These are phyloP conservation scores for Anolis apletophallus DNA, from an alignment of 2,797 vertebrate genomes.

Conservation along the genomic window DNA sequence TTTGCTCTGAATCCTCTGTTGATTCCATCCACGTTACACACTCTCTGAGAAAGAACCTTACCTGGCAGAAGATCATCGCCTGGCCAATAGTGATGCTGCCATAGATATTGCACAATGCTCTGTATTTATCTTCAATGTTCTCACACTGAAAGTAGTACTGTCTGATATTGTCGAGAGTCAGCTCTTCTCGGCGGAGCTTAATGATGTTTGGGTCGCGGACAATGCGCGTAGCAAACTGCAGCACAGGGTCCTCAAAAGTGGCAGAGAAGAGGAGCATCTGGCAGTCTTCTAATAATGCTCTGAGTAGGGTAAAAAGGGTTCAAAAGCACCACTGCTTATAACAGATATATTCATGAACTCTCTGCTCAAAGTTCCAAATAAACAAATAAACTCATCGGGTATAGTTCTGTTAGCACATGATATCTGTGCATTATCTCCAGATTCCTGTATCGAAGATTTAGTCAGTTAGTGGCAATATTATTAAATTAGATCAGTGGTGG, in stretches of 20 bases:
- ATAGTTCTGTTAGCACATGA: background rate
- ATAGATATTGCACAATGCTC: slow-evolving; percentile 78
- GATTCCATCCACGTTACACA: background rate
- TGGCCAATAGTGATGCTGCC: slow-evolving; percentile 78
- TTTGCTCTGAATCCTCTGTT: background rate
- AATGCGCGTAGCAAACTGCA: slow-evolving; percentile 73
- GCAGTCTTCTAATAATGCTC: slow-evolving; percentile 72
- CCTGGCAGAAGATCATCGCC: slow-evolving; percentile 84
- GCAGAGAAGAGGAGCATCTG: slow-evolving; percentile 84
- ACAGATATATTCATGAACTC: background rate
- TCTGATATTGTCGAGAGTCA: slow-evolving; percentile 78
- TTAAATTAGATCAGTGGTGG: too few species aligned
- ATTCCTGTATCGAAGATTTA: background rate
- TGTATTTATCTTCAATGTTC: slow-evolving; percentile 69
- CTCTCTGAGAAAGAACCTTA: slow-evolving; percentile 6
- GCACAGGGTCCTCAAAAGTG: slow-evolving; percentile 78
- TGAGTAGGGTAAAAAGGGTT: slow-evolving; percentile 28
- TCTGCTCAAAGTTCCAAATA: background rate
- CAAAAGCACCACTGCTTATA: background rate
- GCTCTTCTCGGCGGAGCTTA: slow-evolving; percentile 79
- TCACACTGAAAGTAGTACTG: slow-evolving; percentile 79
- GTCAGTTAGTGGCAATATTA: background rate
- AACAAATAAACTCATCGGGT: background rate
- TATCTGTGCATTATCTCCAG: too few species aligned
- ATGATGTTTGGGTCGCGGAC: slow-evolving; percentile 77